A percentile compares a stretch with the other conserved stretches of the same genome.
phyloP scores from a whole-genome alignment of 2,113 vertebrate genomes.

The Dipodomys ordii region DNA sequence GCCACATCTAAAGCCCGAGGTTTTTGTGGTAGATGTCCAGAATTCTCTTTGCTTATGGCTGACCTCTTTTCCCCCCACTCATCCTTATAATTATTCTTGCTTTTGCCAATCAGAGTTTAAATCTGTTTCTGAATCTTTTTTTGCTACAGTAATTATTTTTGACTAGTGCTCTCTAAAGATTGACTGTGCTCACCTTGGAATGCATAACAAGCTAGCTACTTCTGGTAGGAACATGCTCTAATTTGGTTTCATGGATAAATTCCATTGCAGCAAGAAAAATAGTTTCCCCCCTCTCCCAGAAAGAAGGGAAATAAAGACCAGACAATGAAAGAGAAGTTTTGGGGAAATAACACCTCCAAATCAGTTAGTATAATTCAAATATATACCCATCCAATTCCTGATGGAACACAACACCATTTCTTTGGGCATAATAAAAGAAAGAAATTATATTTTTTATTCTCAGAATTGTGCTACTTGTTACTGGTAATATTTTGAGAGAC shows the following conservation, averaged over 20 bases:
- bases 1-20: neutral
- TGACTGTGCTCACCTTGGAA: neutral
- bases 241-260: neutral
- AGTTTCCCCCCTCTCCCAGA: too few relatives aligned
- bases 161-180: neutral
- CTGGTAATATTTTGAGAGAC: neutral
- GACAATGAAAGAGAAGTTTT: neutral
- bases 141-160: neutral
- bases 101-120: constrained; percentile 11
- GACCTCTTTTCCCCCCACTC: neutral
- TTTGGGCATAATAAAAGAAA: neutral
- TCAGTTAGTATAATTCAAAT: neutral
- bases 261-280: neutral
- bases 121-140: neutral
- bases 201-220: neutral
- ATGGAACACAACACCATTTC: neutral
- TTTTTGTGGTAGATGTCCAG: neutral
- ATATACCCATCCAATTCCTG: neutral
- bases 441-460: neutral
- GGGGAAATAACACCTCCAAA: neutral
- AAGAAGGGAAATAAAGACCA: neutral
- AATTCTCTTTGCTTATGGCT: neutral
- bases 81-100: neutral
- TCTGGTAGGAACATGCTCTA: neutral
- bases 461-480: neutral